Evolutionary conservation across 2,113 vertebrate genomes (phyloP).

Genomic region (Brienomyrus brachyistius): DNA sequence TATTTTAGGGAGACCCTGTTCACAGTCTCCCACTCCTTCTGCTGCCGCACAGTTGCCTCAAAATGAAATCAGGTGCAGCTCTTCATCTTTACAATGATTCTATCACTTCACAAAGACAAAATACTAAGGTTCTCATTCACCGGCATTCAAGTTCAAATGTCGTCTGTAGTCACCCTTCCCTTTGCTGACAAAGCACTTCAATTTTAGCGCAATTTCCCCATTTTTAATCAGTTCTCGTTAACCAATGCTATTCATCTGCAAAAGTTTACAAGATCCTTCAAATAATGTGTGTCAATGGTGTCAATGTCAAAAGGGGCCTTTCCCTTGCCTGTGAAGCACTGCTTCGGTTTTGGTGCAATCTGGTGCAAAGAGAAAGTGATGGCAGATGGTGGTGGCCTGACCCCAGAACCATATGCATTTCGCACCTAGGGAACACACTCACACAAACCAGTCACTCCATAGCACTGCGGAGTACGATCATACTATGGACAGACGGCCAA

Average conservation of each 20-base stretch:
- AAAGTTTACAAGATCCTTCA: background rate
- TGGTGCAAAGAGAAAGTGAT: background rate
- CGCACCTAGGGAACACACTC: background rate
- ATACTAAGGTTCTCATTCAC: background rate
- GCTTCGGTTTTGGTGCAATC: background rate
- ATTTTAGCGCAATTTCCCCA: background rate
- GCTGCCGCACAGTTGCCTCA: background rate
- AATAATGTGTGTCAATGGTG: background rate
- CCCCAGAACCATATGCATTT: background rate
- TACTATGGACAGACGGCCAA: background rate
- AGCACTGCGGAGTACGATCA: background rate
- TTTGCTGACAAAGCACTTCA: background rate
- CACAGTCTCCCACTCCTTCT: background rate
- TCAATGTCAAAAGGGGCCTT: background rate
- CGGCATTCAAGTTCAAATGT: background rate
- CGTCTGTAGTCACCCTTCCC: background rate
- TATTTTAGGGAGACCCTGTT: too few relatives aligned
- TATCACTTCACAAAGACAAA: too few relatives aligned
- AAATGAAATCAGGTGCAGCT: background rate
- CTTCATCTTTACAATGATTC: background rate
- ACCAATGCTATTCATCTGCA: background rate
- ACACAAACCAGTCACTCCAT: background rate
- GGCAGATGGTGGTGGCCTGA: background rate
- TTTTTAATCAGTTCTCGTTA: background rate
- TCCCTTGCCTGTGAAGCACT: background rate